Base-by-base conservation (phyloP, 1,140 invertebrate species). In the Penaeus chinensis region DNA sequence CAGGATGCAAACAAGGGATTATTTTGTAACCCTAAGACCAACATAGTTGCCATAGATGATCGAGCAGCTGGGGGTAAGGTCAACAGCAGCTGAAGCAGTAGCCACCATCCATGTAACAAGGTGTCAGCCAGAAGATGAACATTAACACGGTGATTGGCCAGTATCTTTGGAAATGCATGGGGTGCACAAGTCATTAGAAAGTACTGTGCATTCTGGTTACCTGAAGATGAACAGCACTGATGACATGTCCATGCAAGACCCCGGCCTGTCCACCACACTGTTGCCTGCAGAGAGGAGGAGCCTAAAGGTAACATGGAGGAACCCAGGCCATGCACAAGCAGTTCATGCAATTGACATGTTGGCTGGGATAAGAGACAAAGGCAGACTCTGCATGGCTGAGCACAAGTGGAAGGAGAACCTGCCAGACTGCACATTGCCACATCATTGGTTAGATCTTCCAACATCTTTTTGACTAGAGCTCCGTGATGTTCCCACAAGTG, bases 221-320 rank as follows among this genome's bases (percentile, higher is more conserved):
- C 32, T 20, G 42, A 60, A 32, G 76, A 24, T 47, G 79, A 37
- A 71, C 54, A 82, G 77, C 89, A 90, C 69, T 86, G 81, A 37
- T 87, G 89, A 63, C 89, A 90, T 24, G 87, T 86, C 85, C 85
- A 90, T 42, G 89, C 84, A 63, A 90, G 62, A 22, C 85, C 85
- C 74, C 84, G 74, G 16, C 89, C 89, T 27, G 89, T 90, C 89
- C 89, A 90, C 89, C 89, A 90, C 2, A 89, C 84, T 27, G 60
- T 86, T n/a, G 88, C 81, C 69, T 90, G 89, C 65, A 82, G 87
- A 47, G 84, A 82, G 66, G 74, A 54, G 60, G 82, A 84, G 76
- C 83, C 47, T n/a, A 90, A 42, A 62, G 87, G 78, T 37, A 88
- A 71, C 69, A 87, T 54, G 62, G 84, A 82, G 18, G 89, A 85